Evolutionary conservation across 2,888 invertebrate species (phyloP), one percentile per base, ranked within the genome.

Genomic region (Zygogramma bicolorata): DNA sequence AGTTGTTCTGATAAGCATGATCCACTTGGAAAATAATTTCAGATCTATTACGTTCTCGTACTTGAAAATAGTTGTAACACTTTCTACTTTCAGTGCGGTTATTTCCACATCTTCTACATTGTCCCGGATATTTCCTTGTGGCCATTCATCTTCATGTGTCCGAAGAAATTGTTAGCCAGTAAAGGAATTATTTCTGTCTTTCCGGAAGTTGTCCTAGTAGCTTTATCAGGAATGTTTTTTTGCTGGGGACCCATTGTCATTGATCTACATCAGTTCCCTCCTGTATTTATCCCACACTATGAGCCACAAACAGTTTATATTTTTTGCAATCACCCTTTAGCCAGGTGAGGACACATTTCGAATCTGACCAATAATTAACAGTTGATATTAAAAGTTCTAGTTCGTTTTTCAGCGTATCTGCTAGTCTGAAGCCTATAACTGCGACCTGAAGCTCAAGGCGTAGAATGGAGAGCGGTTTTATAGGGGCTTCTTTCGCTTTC

Each of bases 191-290:
- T 18, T 2, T 49, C 22, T 49, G 18, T 58, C 13, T 58, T 15
- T 15, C 58, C 58, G 29, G 2, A 58, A 58, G 8, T 58, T 29
- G 27, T 58, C 3, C 58, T 58, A 6, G 58, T 58, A 27, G 58
- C 58, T 58, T 29, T 58, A 15, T 29, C 29, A 29, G 58, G 29
- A 29, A 58, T 58, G 18, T 58, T 58, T 58, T 58, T 49, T 49
- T 22, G 22, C 20, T 20, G n/a, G 49, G 49, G 22, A 49, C 49
- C 49, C 20, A 49, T 1, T n/a, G 49, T 10, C 49, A 49, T 49
- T 49, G 49, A 22, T 18, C 22, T n/a, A 22, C 22, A 49, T 29
- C 13, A 2, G 58, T 15, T 29, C 58, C 29, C 29, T 29, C 58
- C 18, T 27, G 57, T 57, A 57, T 57, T 57, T 57, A 15, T 57